These are phyloP conservation scores for Mythimna vitellina DNA, from an alignment of 2,888 invertebrate species.

Conservation along the genomic window DNA sequence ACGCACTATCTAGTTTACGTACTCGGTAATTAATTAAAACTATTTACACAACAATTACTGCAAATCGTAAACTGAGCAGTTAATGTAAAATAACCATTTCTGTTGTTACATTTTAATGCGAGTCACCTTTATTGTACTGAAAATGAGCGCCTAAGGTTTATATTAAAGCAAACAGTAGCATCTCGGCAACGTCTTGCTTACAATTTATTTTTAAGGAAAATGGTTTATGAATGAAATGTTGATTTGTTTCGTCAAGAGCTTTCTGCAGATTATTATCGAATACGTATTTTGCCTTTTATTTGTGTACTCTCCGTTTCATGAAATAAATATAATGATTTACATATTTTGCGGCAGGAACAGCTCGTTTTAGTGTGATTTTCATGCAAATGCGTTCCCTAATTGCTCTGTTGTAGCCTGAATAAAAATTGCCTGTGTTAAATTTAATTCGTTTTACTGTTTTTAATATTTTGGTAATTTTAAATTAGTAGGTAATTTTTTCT, in stretches of 20 bases:
- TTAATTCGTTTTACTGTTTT: slow-evolving; percentile 37
- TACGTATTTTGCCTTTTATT: slow-evolving; percentile 43
- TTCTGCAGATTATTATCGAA: slow-evolving; percentile 47
- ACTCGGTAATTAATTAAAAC: slow-evolving; percentile 22
- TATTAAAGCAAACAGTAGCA: slow-evolving; percentile 69
- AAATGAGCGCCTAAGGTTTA: slow-evolving; percentile 73
- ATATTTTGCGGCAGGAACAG: slow-evolving; percentile 48
- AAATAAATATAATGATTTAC: slow-evolving; percentile 55
- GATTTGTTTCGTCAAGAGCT: slow-evolving; percentile 49
- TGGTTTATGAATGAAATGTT: slow-evolving; percentile 48
- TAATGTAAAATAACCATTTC: slow-evolving; percentile 68
- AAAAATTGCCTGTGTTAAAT: slow-evolving; percentile 42
- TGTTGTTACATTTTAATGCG: slow-evolving; percentile 64
- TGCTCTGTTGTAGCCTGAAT: slow-evolving; percentile 59
- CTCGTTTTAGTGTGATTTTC: slow-evolving; percentile 56
- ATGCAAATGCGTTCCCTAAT: slow-evolving; percentile 57
- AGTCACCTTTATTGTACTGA: slow-evolving; percentile 65
- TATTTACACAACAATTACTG: slow-evolving; percentile 40
- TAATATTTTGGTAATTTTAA: slow-evolving; percentile 26
- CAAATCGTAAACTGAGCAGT: slow-evolving; percentile 62
- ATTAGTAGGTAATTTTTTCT: slow-evolving; percentile 10
- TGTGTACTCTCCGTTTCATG: slow-evolving; percentile 26
- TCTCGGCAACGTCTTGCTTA: slow-evolving; percentile 56
- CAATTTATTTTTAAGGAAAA: slow-evolving; percentile 64
- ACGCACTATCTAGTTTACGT: not conserved